phyloP scores from a whole-genome alignment of 2,888 invertebrate genomes.

The Macrostomum cliftonense region DNA sequence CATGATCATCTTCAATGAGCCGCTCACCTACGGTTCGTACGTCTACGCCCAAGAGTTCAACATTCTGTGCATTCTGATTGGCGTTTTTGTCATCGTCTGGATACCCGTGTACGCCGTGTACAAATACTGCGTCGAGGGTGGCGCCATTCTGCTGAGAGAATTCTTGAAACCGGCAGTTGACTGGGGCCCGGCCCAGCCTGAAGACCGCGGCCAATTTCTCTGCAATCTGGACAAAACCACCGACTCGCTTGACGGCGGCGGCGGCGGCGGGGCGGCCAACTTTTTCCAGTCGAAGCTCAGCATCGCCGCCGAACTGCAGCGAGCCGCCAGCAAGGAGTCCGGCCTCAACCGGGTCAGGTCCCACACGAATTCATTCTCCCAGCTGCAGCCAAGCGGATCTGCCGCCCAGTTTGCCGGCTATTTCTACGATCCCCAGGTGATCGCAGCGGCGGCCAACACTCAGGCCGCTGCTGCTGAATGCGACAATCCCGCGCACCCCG shows the following conservation, averaged over 20 bases:
- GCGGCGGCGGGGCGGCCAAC: too few species aligned
- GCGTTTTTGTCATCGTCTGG: conserved; percentile 9
- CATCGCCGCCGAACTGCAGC: conserved; percentile 1
- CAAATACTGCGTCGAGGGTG: conserved; percentile 26
- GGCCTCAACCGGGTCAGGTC: conserved; percentile 1
- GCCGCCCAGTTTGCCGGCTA: too few species aligned
- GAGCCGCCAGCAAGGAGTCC: conserved; percentile 5
- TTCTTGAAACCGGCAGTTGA: conserved; percentile 19
- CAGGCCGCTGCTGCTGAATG: too few species aligned
- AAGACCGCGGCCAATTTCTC: conserved; percentile 14
- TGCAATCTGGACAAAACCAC: neutral
- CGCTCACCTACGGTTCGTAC: conserved; percentile 5
- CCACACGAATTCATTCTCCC: neutral
- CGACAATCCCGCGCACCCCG: too few species aligned
- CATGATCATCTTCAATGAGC: conserved; percentile 20
- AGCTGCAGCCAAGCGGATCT: too few species aligned
- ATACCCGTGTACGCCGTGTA: conserved; percentile 27
- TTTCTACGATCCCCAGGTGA: too few species aligned
- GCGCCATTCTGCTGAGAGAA: conserved; percentile 19
- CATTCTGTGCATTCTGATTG: too few species aligned
- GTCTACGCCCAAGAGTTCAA: neutral
- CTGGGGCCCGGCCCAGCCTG: conserved; percentile 24
- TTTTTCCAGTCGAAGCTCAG: conserved; percentile 10
- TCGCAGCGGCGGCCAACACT: too few species aligned
- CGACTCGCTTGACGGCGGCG: too few species aligned